phyloP scores from a whole-genome alignment of 2,797 vertebrate species.

The Gymnoscopelus microlampas region DNA sequence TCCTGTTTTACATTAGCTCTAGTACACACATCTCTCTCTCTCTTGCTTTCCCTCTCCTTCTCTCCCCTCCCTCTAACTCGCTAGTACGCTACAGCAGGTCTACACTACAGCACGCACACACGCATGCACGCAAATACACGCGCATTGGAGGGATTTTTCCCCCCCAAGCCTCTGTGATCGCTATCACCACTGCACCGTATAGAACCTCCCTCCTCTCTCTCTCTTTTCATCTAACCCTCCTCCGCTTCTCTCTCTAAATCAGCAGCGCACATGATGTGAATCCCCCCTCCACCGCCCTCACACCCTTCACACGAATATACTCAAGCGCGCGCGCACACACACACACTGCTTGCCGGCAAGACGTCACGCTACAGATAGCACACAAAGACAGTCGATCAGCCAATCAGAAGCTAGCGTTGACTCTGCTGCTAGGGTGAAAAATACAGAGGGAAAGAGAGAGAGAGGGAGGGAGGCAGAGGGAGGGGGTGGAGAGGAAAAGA shows the following conservation, averaged over 20 bases:
- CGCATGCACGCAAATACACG: slow-evolving; percentile 40
- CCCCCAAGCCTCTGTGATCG: slow-evolving; percentile 63
- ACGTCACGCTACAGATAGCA: slow-evolving; percentile 82
- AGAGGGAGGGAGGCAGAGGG: slow-evolving; percentile 16
- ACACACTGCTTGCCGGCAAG: slow-evolving; percentile 58
- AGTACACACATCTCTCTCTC: slow-evolving; percentile 64
- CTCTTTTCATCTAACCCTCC: slow-evolving; percentile 45
- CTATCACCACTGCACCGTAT: slow-evolving; percentile 68
- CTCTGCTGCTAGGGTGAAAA: slow-evolving; percentile 87
- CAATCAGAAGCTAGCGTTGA: slow-evolving; percentile 75
- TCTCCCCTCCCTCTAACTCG: slow-evolving; percentile 59
- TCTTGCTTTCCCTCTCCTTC: slow-evolving; percentile 46
- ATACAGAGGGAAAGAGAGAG: slow-evolving; percentile 65
- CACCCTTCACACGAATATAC: slow-evolving; percentile 59
- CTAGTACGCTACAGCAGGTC: slow-evolving; percentile 72
- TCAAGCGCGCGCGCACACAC: slow-evolving; percentile 30
- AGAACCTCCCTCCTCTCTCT: slow-evolving; percentile 56
- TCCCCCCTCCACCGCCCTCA: slow-evolving; percentile 40
- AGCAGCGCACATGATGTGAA: slow-evolving; percentile 75
- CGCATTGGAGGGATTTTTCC: slow-evolving; percentile 59
- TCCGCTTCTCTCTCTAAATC: slow-evolving; percentile 42
- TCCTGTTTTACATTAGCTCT: slow-evolving; percentile 84
- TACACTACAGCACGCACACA: slow-evolving; percentile 70
- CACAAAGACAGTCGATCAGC: slow-evolving; percentile 79
- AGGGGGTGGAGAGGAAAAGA: slow-evolving; percentile 14